Base-by-base conservation (phyloP, 2,797 vertebrate species). In the Smutsia temminckii region DNA sequence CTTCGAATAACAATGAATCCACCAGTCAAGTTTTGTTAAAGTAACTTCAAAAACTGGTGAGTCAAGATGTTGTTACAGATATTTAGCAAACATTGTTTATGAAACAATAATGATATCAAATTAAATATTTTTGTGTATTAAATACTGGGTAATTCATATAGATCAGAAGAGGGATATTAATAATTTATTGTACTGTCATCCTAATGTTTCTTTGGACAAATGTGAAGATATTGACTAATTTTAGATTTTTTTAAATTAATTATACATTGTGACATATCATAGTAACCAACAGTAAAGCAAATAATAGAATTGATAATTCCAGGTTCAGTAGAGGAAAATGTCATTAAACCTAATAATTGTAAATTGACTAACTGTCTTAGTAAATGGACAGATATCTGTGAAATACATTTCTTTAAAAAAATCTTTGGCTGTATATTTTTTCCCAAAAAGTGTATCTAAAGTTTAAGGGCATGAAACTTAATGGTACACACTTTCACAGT, bases 221-320 rank as follows among this genome's bases (percentile, higher is more conserved):
- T 17, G 8, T 12, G 53, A 77, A 79, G 7, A 46, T 55, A 29
- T 59, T 74, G 21, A 79, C 21, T 68, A 55, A 71, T 49, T 85
- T 88, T 46, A 89, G 53, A 89, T 25, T 66, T 93, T 51, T 16
- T 21, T n/a, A 61, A 85, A 78, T 72, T 81, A 81, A 89, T 77
- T 80, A 66, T 61, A 8, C 17, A 42, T 87, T 95, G 2, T 59
- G 71, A 87, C 77, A 71, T 10, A 34, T 85, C 4, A 46, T 17
- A 40, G 27, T 85, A 69, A 85, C 34, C 51, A 88, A 90, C 11
- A 81, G 17, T 88, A 42, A 68, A 93, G 53, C 25, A 61, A 64
- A 55, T 61, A 92, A 46, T 17, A 55, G 61, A 93, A 32, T 57
- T 83, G 55, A 64, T 61, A 83, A 74, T 79, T 93, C 92, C 37